These are phyloP conservation scores for Whitmania pigra DNA, from an alignment of 1,140 invertebrate genomes.

Conservation along the genomic window DNA sequence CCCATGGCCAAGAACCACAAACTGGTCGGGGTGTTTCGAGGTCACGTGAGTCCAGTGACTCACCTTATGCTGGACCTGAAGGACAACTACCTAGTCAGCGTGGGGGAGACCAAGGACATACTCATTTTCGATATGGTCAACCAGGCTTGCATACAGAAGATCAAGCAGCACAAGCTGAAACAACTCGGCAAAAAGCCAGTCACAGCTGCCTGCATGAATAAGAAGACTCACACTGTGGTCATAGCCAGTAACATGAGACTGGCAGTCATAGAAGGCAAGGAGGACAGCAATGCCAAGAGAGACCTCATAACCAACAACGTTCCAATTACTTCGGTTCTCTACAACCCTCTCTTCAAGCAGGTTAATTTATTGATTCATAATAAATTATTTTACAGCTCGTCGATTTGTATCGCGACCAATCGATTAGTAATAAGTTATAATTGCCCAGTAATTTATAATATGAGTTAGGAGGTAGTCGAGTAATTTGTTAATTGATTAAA, in stretches of 20 bases:
- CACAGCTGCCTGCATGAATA: constrained; percentile 17
- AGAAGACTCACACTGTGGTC: neutral
- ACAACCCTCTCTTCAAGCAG: constrained; percentile 25
- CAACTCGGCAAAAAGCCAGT: constrained; percentile 10
- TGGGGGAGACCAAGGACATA: constrained; percentile 17
- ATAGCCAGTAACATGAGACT: constrained; percentile 7
- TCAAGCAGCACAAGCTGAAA: neutral
- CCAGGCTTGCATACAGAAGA: constrained; percentile 13
- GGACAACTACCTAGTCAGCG: constrained; percentile 7
- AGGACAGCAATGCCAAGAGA: neutral
- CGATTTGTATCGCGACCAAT: too few species aligned
- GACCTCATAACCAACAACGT: neutral
- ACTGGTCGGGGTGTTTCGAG: constrained; percentile 13
- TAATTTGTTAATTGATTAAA: too few species aligned
- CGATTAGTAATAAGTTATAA: too few species aligned
- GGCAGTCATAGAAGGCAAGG: neutral
- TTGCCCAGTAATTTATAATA: too few species aligned
- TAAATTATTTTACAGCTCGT: neutral
- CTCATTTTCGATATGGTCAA: constrained; percentile 20
- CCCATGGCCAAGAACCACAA: constrained; percentile 5
- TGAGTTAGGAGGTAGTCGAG: too few species aligned
- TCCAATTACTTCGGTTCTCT: constrained; percentile 14
- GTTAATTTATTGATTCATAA: neutral
- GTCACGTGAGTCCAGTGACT: constrained; percentile 11
- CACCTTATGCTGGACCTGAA: neutral